These are phyloP conservation scores for Centruroides vittatus DNA, from an alignment of 1,140 invertebrate genomes.

Conservation along the genomic window DNA sequence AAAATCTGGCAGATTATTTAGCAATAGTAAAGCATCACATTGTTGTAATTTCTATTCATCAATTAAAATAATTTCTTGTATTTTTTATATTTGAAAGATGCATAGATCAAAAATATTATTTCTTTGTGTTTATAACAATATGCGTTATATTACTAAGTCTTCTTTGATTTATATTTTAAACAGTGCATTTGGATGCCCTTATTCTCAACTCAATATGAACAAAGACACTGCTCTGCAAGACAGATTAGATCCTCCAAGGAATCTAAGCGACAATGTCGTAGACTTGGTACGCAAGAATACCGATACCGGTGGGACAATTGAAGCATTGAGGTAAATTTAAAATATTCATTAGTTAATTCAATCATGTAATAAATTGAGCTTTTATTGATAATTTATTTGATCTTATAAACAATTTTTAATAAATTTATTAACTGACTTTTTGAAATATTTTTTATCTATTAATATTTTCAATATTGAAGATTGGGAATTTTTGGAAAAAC, in stretches of 20 bases:
- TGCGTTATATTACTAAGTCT: too few relatives aligned
- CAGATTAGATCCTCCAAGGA: conserved; percentile 20
- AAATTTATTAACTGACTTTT: too few relatives aligned
- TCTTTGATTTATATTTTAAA: conserved; percentile 8
- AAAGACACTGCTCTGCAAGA: conserved; percentile 34
- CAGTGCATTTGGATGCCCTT: conserved; percentile 65
- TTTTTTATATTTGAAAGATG: not conserved
- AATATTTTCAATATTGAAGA: too few relatives aligned
- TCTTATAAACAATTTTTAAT: too few relatives aligned
- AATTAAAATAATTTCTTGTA: too few relatives aligned
- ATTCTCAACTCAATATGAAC: conserved; percentile 51
- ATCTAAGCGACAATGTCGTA: not conserved
- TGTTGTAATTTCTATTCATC: too few relatives aligned
- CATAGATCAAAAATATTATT: not conserved
- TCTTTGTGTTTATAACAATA: not conserved
- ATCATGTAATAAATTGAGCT: too few relatives aligned
- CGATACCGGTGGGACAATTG: conserved; percentile 1
- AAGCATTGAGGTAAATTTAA: conserved; percentile 6
- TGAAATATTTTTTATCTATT: too few relatives aligned
- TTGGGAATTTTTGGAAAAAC: too few relatives aligned
- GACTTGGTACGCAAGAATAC: not conserved
- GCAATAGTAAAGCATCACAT: too few relatives aligned
- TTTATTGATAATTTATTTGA: too few relatives aligned
- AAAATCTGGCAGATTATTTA: too few relatives aligned
- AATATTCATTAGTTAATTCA: not conserved